phyloP scores from a whole-genome alignment of 2,888 invertebrate species.

The Drosophila algonquin region DNA sequence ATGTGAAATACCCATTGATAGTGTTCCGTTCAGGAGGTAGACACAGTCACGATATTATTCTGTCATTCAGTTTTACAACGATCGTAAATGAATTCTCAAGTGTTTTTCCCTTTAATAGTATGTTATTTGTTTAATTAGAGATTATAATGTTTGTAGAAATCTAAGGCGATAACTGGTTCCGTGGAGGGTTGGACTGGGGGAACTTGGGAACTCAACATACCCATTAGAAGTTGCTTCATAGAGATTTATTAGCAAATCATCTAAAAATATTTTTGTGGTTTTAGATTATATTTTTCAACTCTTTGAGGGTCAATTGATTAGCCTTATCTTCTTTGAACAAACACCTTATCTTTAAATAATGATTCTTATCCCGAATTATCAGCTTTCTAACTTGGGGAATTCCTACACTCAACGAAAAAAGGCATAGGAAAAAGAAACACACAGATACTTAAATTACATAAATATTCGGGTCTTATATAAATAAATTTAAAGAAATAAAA shows the following conservation, averaged over 20 bases:
- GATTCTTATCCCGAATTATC: neutral
- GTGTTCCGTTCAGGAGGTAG: neutral
- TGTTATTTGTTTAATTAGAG: neutral
- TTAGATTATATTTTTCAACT: neutral
- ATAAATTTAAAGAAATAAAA: no score
- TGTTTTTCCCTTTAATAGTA: conserved; percentile 4
- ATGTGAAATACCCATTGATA: conserved; percentile 15
- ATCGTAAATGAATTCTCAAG: conserved; percentile 13
- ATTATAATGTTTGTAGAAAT: neutral
- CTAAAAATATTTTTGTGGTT: neutral
- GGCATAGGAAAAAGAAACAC: no score
- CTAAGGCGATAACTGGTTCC: neutral
- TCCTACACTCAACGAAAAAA: neutral
- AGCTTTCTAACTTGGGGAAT: neutral
- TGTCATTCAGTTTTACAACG: conserved; percentile 3
- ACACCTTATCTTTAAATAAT: neutral
- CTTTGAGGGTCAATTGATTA: neutral
- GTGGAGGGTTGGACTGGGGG: neutral
- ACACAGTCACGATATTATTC: conserved; percentile 8
- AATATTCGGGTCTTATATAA: neutral
- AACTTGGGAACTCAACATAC: no score
- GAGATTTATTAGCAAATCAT: neutral
- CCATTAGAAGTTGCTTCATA: no score
- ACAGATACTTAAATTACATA: neutral
- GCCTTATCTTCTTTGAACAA: neutral